Conservation (phyloP, 2,113 vertebrate genomes). For the Globicephala melas region DNA sequence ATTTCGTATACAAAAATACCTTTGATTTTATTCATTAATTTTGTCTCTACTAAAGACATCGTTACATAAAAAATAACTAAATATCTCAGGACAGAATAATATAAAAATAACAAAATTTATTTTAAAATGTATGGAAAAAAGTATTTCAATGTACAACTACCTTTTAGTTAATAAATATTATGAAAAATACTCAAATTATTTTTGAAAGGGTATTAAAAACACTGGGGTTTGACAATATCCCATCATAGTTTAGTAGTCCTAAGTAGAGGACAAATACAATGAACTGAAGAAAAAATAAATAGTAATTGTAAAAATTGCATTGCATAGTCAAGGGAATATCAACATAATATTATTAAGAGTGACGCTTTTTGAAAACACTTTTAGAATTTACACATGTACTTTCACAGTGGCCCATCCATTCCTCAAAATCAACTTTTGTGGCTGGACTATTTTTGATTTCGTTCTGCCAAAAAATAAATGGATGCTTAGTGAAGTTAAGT, state of each 20-base stretch:
- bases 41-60: not conserved
- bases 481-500: not conserved
- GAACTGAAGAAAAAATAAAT: not conserved
- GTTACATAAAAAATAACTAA: not conserved
- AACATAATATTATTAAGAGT: not conserved
- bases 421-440: not conserved
- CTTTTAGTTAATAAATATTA: not conserved
- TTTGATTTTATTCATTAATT: not conserved
- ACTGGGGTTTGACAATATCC: not conserved
- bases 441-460: too few species aligned
- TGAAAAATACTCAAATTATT: not conserved
- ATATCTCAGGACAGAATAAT: not conserved
- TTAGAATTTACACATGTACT: rapidly evolving
- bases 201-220: constrained; percentile 22
- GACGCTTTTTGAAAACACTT: not conserved
- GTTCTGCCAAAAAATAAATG: not conserved
- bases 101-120: not conserved
- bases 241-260: not conserved
- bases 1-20: not conserved
- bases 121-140: not conserved
- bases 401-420: not conserved
- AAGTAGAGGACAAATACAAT: not conserved
- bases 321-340: not conserved
- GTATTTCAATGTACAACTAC: not conserved
- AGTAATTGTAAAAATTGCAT: not conserved